Evolutionary conservation across 2,797 vertebrate genomes (phyloP), one percentile per base, ranked within the genome.

Genomic region (Mormyrus proboscirostris): DNA sequence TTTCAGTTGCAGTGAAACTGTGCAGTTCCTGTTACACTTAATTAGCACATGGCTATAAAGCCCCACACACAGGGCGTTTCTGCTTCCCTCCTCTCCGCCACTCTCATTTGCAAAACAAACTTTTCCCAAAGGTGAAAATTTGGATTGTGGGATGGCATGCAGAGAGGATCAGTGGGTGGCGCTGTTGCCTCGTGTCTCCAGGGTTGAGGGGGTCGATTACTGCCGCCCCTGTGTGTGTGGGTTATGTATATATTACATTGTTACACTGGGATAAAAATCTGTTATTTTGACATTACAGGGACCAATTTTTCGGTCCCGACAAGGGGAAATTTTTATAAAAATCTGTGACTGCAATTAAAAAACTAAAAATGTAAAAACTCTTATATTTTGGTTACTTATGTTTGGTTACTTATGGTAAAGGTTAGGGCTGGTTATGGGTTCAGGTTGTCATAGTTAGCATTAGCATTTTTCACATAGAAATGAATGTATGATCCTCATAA

Each of bases 41-140:
- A 95, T 94, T 94, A 93, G 90, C 88, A 91, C 89, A 92, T 88
- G 92, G 90, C 91, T 92, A 89, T 91, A 91, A 92, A 94, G 93
- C 93, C 93, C 94, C 93, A 9, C 94, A 93, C 93, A 94, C 90
- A 89, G 88, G 89, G 90, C 87, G 86, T 91, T 90, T 93, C 90
- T 53, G 91, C 92, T 93, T 94, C 88, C 92, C 87, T 47, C 62
- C 33, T 87, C 25, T 88, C 86, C 91, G 91, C 93, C 92, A 91
- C 89, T 90, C 88, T 91, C 25, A 25, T 92, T 94, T 93, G 91
- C 92, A 91, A 92, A 94, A 94, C 92, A 93, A 94, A 93, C 91
- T 19, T 85, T 92, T 89, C 90, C 90, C 91, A 89, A 92, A 91
- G 92, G 89, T 88, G 88, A 73, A 88, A 90, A 92, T 91, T 86